Conservation (phyloP, 2,113 vertebrate genomes). For the Okapia johnstoni region DNA sequence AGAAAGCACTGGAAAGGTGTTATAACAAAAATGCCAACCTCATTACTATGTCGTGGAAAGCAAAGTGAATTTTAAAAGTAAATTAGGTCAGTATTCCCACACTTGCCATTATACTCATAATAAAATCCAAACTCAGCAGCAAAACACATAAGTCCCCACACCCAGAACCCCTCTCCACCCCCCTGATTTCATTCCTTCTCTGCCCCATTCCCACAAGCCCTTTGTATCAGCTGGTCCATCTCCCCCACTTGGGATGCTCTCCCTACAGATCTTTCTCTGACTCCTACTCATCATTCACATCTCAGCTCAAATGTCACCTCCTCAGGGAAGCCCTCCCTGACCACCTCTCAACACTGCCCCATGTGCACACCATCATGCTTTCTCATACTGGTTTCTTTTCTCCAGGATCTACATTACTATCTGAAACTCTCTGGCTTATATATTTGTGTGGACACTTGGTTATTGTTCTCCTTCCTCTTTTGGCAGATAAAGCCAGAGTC, state of each 20-base stretch:
- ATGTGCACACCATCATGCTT: accelerated
- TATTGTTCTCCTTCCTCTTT: neutral
- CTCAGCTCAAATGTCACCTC: neutral
- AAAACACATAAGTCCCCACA: accelerated
- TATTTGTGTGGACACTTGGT: neutral
- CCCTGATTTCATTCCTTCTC: neutral
- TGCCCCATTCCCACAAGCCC: neutral
- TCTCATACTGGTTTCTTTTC: neutral
- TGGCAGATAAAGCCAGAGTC: neutral
- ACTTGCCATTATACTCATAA: neutral
- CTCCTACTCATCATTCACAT: neutral
- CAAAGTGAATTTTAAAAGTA: neutral
- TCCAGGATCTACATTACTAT: neutral
- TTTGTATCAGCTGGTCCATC: neutral
- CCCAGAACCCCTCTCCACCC: no score
- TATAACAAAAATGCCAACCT: neutral
- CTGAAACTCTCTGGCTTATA: neutral
- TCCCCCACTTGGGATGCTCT: neutral
- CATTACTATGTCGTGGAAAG: neutral
- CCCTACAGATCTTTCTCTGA: neutral
- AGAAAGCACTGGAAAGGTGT: no score
- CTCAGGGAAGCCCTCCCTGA: neutral
- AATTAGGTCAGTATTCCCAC: neutral
- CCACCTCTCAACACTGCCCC: neutral
- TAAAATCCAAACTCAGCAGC: neutral